Evolutionary conservation across 2,113 vertebrate genomes (phyloP).

Genomic region (Thryonomys swinderianus): DNA sequence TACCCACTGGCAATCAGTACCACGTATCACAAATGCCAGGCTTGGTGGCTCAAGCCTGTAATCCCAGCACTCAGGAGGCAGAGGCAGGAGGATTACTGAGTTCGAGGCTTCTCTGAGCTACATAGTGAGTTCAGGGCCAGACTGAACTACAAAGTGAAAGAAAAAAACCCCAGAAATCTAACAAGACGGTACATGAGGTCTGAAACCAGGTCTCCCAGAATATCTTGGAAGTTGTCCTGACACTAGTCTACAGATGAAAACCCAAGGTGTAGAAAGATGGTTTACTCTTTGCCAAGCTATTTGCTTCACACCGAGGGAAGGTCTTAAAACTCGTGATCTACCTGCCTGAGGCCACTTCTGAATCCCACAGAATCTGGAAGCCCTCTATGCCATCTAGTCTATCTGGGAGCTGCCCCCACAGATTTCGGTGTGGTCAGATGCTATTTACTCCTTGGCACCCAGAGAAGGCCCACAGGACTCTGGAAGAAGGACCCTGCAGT

Average conservation of each 20-base stretch:
- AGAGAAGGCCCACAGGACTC: background rate
- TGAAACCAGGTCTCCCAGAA: conserved; percentile 8
- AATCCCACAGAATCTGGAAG: background rate
- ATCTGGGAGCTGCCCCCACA: background rate
- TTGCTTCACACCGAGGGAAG: background rate
- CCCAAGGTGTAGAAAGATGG: background rate
- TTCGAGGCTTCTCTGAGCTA: too few species aligned
- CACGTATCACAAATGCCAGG: too few species aligned
- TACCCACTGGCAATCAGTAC: too few species aligned
- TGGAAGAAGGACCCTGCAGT: background rate
- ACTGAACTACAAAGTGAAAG: too few species aligned
- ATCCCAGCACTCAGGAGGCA: too few species aligned
- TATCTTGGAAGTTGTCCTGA: background rate
- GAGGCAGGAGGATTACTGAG: too few species aligned
- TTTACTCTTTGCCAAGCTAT: background rate
- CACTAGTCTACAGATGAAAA: background rate
- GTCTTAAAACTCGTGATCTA: background rate
- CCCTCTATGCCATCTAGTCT: background rate
- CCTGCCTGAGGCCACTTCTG: background rate
- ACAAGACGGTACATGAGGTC: background rate
- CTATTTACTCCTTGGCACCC: background rate
- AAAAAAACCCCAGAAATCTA: too few species aligned
- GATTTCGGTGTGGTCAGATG: background rate
- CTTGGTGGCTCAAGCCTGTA: too few species aligned
- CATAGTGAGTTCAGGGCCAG: too few species aligned